A percentile compares a stretch with the other conserved stretches of the same genome.
These are phyloP conservation scores for Ursus arctos DNA, from an alignment of 2,113 vertebrate species.

Conservation along the genomic window DNA sequence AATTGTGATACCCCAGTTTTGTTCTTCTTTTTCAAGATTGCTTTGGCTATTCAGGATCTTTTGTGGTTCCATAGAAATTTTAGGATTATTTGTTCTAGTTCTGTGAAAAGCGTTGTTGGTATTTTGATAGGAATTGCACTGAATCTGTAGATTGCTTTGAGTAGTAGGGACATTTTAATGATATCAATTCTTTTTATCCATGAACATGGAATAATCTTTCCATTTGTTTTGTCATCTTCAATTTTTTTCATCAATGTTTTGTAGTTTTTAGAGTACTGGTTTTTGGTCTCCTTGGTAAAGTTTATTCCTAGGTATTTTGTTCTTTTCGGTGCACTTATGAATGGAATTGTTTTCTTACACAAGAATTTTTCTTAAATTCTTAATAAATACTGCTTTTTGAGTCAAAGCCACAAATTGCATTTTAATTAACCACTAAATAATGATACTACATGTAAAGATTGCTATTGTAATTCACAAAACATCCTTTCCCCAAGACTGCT, in stretches of 20 bases:
- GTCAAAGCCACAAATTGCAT: slow-evolving; percentile 35
- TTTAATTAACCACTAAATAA: slow-evolving; percentile 61
- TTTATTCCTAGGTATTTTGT: neutral
- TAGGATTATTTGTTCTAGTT: neutral
- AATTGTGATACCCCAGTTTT: neutral
- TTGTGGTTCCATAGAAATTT: neutral
- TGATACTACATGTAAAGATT: slow-evolving; percentile 6
- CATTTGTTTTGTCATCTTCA: neutral
- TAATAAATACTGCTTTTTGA: neutral
- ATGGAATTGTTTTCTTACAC: neutral
- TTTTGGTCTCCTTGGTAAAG: neutral
- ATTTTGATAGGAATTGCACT: neutral
- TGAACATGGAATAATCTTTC: neutral
- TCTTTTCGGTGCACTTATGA: neutral
- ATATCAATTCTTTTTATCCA: neutral
- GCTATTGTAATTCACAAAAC: neutral
- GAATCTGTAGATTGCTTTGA: neutral
- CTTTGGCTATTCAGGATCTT: neutral
- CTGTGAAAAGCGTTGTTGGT: neutral
- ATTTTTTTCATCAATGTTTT: neutral
- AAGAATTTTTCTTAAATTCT: neutral
- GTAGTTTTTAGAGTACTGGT: neutral
- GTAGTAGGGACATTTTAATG: neutral
- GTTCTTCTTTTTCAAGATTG: neutral
- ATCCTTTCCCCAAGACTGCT: slow-evolving; percentile 14